These are phyloP conservation scores for Pollenia angustigena DNA, from an alignment of 2,888 invertebrate species.

Conservation along the genomic window DNA sequence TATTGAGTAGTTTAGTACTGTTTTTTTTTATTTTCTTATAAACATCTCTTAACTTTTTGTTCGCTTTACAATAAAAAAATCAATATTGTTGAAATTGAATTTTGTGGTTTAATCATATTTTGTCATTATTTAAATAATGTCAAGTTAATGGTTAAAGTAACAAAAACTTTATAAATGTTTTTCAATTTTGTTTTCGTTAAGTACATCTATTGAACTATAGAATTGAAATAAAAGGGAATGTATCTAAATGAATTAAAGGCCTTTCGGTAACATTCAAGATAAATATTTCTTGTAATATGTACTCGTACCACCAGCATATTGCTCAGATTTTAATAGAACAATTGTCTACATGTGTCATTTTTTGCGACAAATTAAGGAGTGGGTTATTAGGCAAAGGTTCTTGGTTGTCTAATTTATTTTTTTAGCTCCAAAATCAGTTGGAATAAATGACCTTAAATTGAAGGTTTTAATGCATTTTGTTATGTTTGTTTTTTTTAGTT, in stretches of 20 bases:
- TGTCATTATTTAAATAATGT: constrained; percentile 67
- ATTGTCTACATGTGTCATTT: constrained; percentile 45
- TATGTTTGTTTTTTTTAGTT: neutral
- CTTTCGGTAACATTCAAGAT: constrained; percentile 1
- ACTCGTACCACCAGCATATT: constrained; percentile 1
- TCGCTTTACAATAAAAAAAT: constrained; percentile 36
- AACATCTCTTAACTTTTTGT: neutral
- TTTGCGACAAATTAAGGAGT: constrained; percentile 34
- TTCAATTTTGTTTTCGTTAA: neutral
- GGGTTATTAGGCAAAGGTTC: constrained; percentile 52
- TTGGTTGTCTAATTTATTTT: neutral
- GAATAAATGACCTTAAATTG: constrained; percentile 15
- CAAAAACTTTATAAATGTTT: neutral
- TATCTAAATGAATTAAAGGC: neutral
- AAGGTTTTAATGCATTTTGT: constrained; percentile 26
- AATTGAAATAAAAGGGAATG: constrained; percentile 37
- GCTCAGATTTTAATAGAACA: constrained; percentile 25
- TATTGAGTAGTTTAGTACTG: neutral
- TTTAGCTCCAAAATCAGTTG: neutral
- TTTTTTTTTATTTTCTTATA: neutral
- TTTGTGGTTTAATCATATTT: constrained; percentile 70
- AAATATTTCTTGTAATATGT: neutral
- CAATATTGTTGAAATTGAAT: constrained; percentile 60
- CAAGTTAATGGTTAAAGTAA: constrained; percentile 53
- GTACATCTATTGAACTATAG: constrained; percentile 1